These are phyloP conservation scores for Pollicipes pollicipes DNA, from an alignment of 1,140 invertebrate genomes.

Conservation along the genomic window DNA sequence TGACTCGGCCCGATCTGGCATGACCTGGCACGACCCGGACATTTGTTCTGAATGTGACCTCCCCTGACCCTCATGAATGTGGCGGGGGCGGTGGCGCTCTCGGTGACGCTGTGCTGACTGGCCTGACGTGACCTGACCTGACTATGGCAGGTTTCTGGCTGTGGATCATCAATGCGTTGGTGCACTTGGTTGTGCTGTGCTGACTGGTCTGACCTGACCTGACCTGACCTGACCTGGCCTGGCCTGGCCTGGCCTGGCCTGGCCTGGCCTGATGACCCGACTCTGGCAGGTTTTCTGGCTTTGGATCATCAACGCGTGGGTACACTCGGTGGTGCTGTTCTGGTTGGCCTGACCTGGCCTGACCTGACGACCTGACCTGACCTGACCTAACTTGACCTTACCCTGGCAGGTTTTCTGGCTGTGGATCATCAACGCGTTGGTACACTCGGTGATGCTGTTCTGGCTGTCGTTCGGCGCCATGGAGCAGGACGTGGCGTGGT, in stretches of 20 bases:
- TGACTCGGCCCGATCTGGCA: no score
- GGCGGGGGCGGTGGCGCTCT: conserved; percentile 78
- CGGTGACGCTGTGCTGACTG: conserved; percentile 23
- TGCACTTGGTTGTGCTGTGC: conserved; percentile 74
- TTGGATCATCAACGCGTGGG: conserved; percentile 83
- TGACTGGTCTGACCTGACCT: not conserved
- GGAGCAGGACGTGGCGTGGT: conserved; percentile 67
- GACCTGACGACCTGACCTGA: no score
- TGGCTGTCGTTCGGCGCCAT: conserved; percentile 68
- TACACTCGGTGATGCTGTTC: conserved; percentile 87
- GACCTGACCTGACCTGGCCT: no score
- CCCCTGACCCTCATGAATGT: no score
- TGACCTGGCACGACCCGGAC: no score
- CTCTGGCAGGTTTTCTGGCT: conserved; percentile 74
- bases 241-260: conserved; percentile 69
- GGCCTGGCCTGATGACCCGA: no score
- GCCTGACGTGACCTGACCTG: no score
- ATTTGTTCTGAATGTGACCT: no score
- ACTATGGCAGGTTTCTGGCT: conserved; percentile 67
- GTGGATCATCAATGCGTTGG: conserved; percentile 82
- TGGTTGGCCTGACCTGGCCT: no score
- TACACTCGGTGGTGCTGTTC: conserved; percentile 86
- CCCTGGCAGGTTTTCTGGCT: conserved; percentile 70
- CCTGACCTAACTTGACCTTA: no score
- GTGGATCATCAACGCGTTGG: conserved; percentile 83